Evolutionary conservation across 2,113 vertebrate genomes (phyloP).

Genomic region (Peromyscus leucopus): DNA sequence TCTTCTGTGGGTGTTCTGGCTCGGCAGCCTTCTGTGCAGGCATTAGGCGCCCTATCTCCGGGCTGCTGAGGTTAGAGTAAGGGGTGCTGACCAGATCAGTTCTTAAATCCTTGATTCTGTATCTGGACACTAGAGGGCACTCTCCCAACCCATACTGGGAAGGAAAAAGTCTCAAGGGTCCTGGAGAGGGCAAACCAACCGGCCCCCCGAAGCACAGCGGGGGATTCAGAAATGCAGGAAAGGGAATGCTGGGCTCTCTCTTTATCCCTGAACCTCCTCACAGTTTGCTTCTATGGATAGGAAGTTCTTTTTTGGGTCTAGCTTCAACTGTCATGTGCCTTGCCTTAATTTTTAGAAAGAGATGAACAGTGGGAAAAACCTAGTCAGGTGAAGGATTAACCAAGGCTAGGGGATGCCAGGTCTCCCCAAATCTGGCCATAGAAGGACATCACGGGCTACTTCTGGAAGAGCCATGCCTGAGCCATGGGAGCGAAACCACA

Average conservation of each 20-base stretch:
- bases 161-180: neutral
- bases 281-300: neutral
- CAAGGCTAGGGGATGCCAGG: neutral
- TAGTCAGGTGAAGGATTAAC: neutral
- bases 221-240: neutral
- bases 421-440: neutral
- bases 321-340: neutral
- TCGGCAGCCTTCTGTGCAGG: neutral
- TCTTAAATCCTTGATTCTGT: conserved; percentile 65
- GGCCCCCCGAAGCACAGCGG: neutral
- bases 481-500: neutral
- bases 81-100: neutral
- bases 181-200: neutral
- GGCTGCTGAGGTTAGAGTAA: neutral
- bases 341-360: conserved; percentile 26
- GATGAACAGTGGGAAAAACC: neutral
- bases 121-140: conserved; percentile 79
- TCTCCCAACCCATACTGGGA: conserved; percentile 20
- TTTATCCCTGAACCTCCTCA: neutral
- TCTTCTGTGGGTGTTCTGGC: neutral
- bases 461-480: neutral
- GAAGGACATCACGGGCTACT: neutral
- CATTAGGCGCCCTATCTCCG: neutral
- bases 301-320: conserved; percentile 45
- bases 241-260: neutral